phyloP scores from a whole-genome alignment of 2,113 vertebrate species.

The Albula glossodonta region DNA sequence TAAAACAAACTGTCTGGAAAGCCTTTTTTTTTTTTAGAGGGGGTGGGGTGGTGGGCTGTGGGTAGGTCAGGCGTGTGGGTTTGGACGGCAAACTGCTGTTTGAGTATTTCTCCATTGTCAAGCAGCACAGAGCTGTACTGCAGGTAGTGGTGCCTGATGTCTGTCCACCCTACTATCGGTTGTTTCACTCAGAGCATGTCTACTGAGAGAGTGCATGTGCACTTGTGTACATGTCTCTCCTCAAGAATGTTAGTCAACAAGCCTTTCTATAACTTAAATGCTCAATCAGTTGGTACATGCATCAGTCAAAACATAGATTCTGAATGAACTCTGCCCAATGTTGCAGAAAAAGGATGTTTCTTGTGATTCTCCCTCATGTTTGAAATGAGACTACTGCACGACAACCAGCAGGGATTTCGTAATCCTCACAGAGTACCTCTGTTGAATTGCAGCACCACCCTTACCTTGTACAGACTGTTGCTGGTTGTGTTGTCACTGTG shows the following conservation, averaged over 20 bases:
- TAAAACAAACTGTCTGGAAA: slow-evolving; percentile 2
- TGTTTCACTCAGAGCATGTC: not conserved
- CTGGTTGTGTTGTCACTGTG: not conserved
- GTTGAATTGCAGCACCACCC: not conserved
- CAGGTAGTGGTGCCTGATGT: not conserved
- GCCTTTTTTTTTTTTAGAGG: not conserved
- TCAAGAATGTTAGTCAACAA: not conserved
- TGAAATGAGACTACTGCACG: not conserved
- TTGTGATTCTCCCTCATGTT: not conserved
- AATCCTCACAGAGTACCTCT: not conserved
- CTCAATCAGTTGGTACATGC: not conserved
- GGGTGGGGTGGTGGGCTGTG: not conserved
- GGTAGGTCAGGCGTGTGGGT: not conserved
- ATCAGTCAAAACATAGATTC: too few species aligned
- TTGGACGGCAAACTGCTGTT: not conserved
- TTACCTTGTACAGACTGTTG: not conserved
- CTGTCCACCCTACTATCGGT: not conserved
- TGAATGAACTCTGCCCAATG: not conserved
- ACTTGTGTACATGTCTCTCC: not conserved
- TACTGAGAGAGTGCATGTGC: not conserved
- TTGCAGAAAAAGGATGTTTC: not conserved
- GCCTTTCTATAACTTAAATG: not conserved
- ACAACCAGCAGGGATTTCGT: not conserved
- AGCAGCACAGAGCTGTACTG: not conserved
- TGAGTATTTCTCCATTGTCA: not conserved